These are phyloP conservation scores for Nycticebus coucang DNA, from an alignment of 2,113 vertebrate species.

Conservation along the genomic window DNA sequence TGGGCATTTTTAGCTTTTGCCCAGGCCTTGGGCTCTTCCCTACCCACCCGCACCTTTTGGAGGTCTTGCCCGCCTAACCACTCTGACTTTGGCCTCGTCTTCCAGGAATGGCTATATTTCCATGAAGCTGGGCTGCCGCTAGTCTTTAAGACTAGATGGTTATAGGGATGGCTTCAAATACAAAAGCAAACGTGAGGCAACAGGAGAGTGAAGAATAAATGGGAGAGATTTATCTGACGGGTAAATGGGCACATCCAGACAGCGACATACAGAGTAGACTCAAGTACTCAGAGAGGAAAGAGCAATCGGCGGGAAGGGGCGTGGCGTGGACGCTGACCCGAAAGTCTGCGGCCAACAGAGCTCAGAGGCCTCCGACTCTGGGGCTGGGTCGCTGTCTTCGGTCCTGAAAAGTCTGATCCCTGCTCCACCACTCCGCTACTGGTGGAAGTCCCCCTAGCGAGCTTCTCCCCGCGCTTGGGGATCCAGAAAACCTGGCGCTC, in stretches of 20 bases:
- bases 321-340: fast-evolving
- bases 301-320: neutral
- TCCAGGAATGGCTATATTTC: neutral
- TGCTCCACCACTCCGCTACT: too few species aligned
- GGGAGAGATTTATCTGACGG: neutral
- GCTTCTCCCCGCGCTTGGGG: neutral
- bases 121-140: neutral
- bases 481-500: neutral
- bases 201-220: neutral
- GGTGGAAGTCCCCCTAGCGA: fast-evolving
- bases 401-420: constrained; percentile 70
- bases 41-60: neutral
- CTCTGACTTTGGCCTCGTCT: neutral
- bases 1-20: neutral
- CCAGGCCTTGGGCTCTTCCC: neutral
- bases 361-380: neutral
- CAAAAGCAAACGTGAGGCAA: neutral
- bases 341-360: fast-evolving
- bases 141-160: neutral
- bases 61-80: neutral
- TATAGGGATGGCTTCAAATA: neutral
- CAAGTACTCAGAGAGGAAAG: neutral
- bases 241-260: neutral
- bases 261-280: neutral
- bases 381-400: constrained; percentile 74